A percentile compares a stretch with the other conserved stretches of the same genome.
phyloP scores from a whole-genome alignment of 1,140 invertebrate genomes.

The Pachyrhynchus sulphureomaculatus region DNA sequence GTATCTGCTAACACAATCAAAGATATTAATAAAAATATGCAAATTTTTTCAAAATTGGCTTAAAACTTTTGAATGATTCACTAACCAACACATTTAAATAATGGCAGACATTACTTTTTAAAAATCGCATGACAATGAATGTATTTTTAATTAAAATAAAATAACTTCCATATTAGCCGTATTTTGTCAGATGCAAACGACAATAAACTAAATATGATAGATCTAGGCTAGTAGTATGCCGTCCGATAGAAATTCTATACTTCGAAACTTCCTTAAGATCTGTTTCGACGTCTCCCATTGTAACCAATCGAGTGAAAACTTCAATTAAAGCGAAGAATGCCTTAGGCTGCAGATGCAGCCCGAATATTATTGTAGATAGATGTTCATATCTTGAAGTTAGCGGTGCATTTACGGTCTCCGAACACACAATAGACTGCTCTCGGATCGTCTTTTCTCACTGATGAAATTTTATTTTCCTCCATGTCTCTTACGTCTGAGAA shows the following conservation, averaged over 20 bases:
- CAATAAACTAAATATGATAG: not conserved
- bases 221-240: not conserved
- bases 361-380: slow-evolving; percentile 25
- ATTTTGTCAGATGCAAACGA: not conserved
- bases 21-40: too few species aligned
- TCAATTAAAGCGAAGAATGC: slow-evolving; percentile 31
- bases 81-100: too few species aligned
- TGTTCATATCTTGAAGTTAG: slow-evolving; percentile 21
- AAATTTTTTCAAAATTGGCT: too few species aligned
- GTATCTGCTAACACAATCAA: too few species aligned
- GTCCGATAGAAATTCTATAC: not conserved
- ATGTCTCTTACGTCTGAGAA: slow-evolving; percentile 12
- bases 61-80: too few species aligned
- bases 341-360: slow-evolving; percentile 2
- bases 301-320: slow-evolving; percentile 27
- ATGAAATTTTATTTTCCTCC: slow-evolving; percentile 23
- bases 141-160: too few species aligned
- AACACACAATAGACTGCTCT: slow-evolving; percentile 18
- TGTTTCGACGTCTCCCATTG: slow-evolving; percentile 22
- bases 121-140: too few species aligned
- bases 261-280: not conserved
- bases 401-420: slow-evolving; percentile 16
- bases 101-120: too few species aligned
- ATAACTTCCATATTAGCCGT: too few species aligned
- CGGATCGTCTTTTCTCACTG: slow-evolving; percentile 21